Evolutionary conservation across 2,888 invertebrate genomes (phyloP).

Genomic region (Leptogaster cylindrica): DNA sequence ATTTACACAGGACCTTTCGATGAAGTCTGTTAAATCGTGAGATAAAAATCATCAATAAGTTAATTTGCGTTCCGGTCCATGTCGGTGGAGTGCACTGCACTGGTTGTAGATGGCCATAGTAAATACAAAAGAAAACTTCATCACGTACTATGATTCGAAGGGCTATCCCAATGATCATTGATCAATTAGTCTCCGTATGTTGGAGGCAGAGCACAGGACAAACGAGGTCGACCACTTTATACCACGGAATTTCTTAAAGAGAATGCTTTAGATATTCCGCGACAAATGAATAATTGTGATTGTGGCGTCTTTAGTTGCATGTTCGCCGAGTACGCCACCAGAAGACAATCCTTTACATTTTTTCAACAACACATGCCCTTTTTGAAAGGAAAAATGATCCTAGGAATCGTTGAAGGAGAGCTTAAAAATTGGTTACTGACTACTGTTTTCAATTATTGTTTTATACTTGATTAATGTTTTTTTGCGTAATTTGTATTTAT

Average conservation of each 20-base stretch:
- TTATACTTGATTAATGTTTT: no score
- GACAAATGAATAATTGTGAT: conserved; percentile 96
- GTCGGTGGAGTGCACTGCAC: conserved; percentile 93
- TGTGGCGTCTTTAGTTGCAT: conserved; percentile 98
- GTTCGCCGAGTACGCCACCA: conserved; percentile 89
- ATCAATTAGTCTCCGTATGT: conserved; percentile 79
- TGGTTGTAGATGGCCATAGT: conserved; percentile 93
- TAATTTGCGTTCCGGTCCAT: conserved; percentile 95
- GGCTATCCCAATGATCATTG: conserved; percentile 75
- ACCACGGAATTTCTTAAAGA: conserved; percentile 72
- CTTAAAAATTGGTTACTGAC: no score
- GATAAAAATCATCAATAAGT: no score
- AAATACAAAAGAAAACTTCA: conserved; percentile 75
- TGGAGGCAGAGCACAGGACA: no score
- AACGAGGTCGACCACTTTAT: conserved; percentile 78
- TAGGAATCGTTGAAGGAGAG: conserved; percentile 86
- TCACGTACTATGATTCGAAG: conserved; percentile 94
- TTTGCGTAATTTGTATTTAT: no score
- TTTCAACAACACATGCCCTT: conserved; percentile 93
- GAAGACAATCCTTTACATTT: conserved; percentile 80
- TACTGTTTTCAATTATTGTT: no score
- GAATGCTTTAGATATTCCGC: conserved; percentile 81
- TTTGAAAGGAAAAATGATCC: conserved; percentile 87
- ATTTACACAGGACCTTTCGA: no score
- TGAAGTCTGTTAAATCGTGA: no score